Percentiles rank a stretch among this genome's conserved stretches.
phyloP scores from a whole-genome alignment of 2,888 invertebrate genomes.

The Digitonthophagus gazella region DNA sequence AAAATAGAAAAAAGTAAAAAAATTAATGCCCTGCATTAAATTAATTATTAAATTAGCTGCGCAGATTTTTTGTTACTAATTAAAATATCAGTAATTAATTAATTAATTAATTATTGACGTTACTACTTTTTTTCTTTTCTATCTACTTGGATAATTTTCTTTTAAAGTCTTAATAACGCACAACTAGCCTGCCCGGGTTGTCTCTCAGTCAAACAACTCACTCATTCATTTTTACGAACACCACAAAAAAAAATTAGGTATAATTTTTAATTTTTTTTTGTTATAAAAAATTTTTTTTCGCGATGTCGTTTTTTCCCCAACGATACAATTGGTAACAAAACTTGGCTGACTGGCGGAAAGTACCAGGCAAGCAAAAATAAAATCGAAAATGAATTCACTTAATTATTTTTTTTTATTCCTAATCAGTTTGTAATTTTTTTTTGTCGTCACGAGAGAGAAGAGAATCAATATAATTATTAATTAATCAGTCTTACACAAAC shows the following conservation, averaged over 20 bases:
- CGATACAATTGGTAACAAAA: slow-evolving; percentile 45
- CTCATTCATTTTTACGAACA: slow-evolving; percentile 41
- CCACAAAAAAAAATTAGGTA: slow-evolving; percentile 19
- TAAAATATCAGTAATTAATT: neutral
- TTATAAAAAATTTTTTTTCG: too few relatives aligned
- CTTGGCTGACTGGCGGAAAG: slow-evolving; percentile 47
- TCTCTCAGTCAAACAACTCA: slow-evolving; percentile 51
- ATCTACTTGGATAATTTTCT: slow-evolving; percentile 9
- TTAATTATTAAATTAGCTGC: neutral
- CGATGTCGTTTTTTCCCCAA: slow-evolving; percentile 19
- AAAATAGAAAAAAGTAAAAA: neutral
- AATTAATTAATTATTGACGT: slow-evolving; percentile 2
- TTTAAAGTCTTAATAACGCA: slow-evolving; percentile 35
- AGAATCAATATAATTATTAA: slow-evolving; percentile 22
- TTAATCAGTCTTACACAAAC: slow-evolving; percentile 9
- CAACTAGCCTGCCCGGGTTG: slow-evolving; percentile 55
- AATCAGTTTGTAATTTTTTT: slow-evolving; percentile 42
- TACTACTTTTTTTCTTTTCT: slow-evolving; percentile 1
- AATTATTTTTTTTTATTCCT: slow-evolving; percentile 29
- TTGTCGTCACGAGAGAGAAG: slow-evolving; percentile 31
- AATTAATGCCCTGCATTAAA: neutral
- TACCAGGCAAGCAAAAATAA: slow-evolving; percentile 47
- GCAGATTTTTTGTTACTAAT: neutral
- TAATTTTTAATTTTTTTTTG: slow-evolving; percentile 9
- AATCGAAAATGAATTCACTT: slow-evolving; percentile 26